A percentile compares a stretch with the other conserved stretches of the same genome.
These are phyloP conservation scores for Eilema caniola DNA, from an alignment of 2,888 invertebrate genomes.

Conservation along the genomic window DNA sequence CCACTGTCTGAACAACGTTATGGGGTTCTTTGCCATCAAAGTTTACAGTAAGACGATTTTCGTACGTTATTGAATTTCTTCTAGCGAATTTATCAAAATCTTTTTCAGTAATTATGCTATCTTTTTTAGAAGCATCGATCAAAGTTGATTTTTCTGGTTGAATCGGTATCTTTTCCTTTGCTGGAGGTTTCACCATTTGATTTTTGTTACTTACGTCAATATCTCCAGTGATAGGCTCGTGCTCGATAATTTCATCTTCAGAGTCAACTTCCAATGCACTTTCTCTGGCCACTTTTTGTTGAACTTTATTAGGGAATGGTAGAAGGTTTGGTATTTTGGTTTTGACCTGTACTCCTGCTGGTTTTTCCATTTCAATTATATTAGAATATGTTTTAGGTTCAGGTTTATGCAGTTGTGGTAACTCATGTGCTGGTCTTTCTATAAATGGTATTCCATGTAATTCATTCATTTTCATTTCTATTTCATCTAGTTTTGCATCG, in stretches of 20 bases:
- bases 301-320: slow-evolving; percentile 60
- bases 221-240: slow-evolving; percentile 67
- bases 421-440: slow-evolving; percentile 73
- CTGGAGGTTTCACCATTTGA: slow-evolving; percentile 35
- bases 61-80: slow-evolving; percentile 78
- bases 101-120: slow-evolving; percentile 78
- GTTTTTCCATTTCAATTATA: slow-evolving; percentile 52
- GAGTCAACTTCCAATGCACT: slow-evolving; percentile 59
- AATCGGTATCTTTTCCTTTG: slow-evolving; percentile 40
- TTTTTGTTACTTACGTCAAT: slow-evolving; percentile 53
- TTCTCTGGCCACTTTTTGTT: slow-evolving; percentile 53
- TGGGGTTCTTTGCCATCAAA: slow-evolving; percentile 71
- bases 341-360: slow-evolving; percentile 44
- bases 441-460: slow-evolving; percentile 79
- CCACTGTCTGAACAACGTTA: slow-evolving; percentile 71
- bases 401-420: slow-evolving; percentile 60
- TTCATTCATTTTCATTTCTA: slow-evolving; percentile 84
- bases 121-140: slow-evolving; percentile 64
- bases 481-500: slow-evolving; percentile 67
- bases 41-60: slow-evolving; percentile 76
- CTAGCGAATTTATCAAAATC: slow-evolving; percentile 83
- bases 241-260: slow-evolving; percentile 68
- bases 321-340: slow-evolving; percentile 63
- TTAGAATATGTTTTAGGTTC: slow-evolving; percentile 58
- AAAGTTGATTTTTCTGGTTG: slow-evolving; percentile 30